A percentile compares a stretch with the other conserved stretches of the same genome.
Evolutionary conservation across 2,113 vertebrate genomes (phyloP).

Genomic region (Sorex fumeus): DNA sequence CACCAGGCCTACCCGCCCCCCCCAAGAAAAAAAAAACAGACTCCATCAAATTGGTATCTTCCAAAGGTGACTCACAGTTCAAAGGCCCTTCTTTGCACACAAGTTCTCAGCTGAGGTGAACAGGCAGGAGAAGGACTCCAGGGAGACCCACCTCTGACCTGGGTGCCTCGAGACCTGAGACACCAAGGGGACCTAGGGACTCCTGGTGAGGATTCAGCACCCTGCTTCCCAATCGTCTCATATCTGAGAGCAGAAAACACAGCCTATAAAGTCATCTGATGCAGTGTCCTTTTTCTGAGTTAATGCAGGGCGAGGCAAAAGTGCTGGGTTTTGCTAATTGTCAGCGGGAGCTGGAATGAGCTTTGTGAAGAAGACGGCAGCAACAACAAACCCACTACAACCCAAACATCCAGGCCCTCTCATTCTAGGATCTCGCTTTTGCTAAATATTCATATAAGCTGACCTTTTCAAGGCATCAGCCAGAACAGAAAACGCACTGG

Average conservation of each 20-base stretch:
- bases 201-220: too few species aligned
- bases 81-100: conserved; percentile 53
- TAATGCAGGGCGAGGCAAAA: not conserved
- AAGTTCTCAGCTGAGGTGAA: not conserved
- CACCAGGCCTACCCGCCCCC: not conserved
- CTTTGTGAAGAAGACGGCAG: not conserved
- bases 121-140: not conserved
- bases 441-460: conserved; percentile 79
- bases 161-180: too few species aligned
- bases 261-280: too few species aligned
- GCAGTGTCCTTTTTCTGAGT: conserved; percentile 10
- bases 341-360: conserved; percentile 54
- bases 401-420: conserved; percentile 62
- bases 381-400: not conserved
- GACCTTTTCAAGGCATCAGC: conserved; percentile 73
- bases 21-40: not conserved
- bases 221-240: not conserved
- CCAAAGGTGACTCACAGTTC: conserved; percentile 48
- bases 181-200: too few species aligned
- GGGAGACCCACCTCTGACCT: not conserved
- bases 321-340: not conserved
- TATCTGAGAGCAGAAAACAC: not conserved
- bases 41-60: conserved; percentile 42
- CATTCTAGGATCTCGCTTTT: conserved; percentile 74
- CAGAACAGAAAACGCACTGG: conserved; percentile 61